Conservation (phyloP, 2,888 invertebrate species). For the Gisinianus flammeolus region DNA sequence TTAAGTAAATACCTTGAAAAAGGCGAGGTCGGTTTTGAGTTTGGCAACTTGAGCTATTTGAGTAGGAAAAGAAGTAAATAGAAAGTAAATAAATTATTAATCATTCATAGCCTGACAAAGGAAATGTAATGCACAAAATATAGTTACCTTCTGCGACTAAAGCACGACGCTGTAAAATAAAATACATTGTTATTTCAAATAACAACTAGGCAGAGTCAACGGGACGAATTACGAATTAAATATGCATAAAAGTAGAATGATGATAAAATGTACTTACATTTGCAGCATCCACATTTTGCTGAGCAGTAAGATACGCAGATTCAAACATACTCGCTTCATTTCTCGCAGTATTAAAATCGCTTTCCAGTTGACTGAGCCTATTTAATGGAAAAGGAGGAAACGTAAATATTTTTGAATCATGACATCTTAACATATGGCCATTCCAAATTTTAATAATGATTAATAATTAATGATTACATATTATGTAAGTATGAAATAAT, state of each 20-base stretch:
- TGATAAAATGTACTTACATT: conserved; percentile 37
- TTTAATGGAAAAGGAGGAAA: background rate
- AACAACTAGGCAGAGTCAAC: too few relatives aligned
- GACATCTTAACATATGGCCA: too few relatives aligned
- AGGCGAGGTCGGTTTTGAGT: conserved; percentile 69
- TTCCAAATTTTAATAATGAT: background rate
- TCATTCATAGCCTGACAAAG: background rate
- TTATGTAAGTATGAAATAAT: background rate
- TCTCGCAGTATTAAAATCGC: conserved; percentile 46
- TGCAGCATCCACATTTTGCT: conserved; percentile 43
- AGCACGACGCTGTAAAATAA: background rate
- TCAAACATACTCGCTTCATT: conserved; percentile 43
- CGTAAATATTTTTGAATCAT: too few relatives aligned
- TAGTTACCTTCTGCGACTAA: background rate
- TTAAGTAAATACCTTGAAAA: conserved; percentile 16
- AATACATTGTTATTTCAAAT: background rate
- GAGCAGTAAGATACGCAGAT: conserved; percentile 43
- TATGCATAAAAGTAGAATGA: background rate
- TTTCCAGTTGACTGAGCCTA: conserved; percentile 51
- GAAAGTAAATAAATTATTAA: background rate
- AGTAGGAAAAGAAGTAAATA: background rate
- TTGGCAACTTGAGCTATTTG: conserved; percentile 66
- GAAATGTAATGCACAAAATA: background rate
- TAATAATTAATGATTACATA: background rate
- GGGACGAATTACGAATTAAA: background rate